These are phyloP conservation scores for Leptopterna dolabrata DNA, from an alignment of 2,888 invertebrate genomes.

Conservation along the genomic window DNA sequence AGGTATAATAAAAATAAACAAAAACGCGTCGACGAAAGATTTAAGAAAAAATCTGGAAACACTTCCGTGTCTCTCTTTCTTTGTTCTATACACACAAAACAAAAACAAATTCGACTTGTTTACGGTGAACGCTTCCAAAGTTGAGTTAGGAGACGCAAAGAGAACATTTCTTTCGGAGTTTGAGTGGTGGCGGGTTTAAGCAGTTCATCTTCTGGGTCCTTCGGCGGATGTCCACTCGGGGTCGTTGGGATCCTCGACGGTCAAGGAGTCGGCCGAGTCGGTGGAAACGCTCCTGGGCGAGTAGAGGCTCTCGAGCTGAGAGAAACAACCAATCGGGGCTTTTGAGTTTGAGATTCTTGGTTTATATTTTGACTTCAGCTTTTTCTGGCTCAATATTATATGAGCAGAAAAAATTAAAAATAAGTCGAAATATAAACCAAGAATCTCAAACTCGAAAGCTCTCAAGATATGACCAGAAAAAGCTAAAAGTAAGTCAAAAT, in stretches of 20 bases:
- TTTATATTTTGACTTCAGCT: neutral
- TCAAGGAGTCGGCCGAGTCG: conserved; percentile 69
- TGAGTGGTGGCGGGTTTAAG: neutral
- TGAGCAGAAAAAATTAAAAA: too few species aligned
- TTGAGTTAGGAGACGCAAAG: too few species aligned
- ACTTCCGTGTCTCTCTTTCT: neutral
- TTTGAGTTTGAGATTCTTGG: neutral
- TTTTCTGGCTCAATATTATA: too few species aligned
- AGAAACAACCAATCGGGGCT: neutral
- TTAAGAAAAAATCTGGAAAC: neutral
- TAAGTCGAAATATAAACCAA: neutral
- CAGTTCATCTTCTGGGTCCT: conserved; percentile 33
- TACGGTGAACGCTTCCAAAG: too few species aligned
- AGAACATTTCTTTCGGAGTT: neutral
- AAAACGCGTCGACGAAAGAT: neutral
- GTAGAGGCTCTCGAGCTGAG: conserved; percentile 61
- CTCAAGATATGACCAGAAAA: too few species aligned
- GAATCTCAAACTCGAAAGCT: neutral
- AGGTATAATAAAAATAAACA: neutral
- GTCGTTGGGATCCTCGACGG: conserved; percentile 81
- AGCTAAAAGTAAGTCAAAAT: too few species aligned
- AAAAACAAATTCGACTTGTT: neutral
- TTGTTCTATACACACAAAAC: conserved; percentile 10
- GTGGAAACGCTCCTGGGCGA: conserved; percentile 69
- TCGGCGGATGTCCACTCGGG: conserved; percentile 77